A percentile compares a stretch with the other conserved stretches of the same genome.
Conservation (phyloP, 2,113 vertebrate species). For the Caloenas nicobarica region DNA sequence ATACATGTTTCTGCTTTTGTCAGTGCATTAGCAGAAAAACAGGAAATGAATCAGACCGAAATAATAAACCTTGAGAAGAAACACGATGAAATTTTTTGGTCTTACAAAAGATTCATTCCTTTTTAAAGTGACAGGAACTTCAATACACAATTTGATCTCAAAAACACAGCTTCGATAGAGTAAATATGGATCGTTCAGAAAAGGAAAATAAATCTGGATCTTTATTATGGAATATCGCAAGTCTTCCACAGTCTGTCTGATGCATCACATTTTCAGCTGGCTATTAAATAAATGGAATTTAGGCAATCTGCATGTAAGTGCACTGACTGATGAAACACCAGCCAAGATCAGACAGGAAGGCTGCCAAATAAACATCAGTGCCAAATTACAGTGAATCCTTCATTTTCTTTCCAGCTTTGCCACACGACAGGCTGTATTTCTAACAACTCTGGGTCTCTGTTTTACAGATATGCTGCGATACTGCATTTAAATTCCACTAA, state of each 20-base stretch:
- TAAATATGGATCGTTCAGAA: background rate
- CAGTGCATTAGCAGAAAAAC: conserved; percentile 42
- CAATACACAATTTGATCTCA: background rate
- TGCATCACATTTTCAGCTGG: background rate
- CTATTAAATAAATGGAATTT: background rate
- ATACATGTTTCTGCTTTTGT: conserved; percentile 46
- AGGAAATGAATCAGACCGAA: conserved; percentile 65
- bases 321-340: background rate
- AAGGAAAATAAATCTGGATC: background rate
- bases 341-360: background rate
- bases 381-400: background rate
- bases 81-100: background rate
- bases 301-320: background rate
- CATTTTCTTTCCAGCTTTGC: background rate
- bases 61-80: conserved; percentile 52
- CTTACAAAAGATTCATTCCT: background rate
- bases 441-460: background rate
- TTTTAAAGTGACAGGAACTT: background rate
- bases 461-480: background rate
- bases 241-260: background rate
- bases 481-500: background rate
- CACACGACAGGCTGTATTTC: background rate
- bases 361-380: background rate
- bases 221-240: background rate
- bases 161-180: background rate